Evolutionary conservation across 1,140 invertebrate species (phyloP).

Genomic region (Drosophila takahashii): DNA sequence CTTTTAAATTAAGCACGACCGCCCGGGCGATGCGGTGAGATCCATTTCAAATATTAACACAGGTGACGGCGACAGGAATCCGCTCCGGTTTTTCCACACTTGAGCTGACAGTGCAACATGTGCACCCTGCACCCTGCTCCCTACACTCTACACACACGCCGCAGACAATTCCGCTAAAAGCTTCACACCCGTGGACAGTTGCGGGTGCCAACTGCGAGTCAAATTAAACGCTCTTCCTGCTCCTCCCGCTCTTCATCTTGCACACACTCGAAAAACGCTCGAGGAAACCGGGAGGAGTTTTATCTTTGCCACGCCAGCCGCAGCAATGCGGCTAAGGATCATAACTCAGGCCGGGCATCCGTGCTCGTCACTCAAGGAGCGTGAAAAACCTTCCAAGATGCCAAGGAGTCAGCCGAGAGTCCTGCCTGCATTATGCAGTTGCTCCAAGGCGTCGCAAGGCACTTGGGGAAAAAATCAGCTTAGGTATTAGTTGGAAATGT

Average conservation of each 20-base stretch:
- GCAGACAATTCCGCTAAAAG: slow-evolving; percentile 78
- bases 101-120: slow-evolving; percentile 78
- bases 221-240: slow-evolving; percentile 66
- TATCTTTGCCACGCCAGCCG: slow-evolving; percentile 58
- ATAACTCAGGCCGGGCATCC: slow-evolving; percentile 68
- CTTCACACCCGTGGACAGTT: slow-evolving; percentile 61
- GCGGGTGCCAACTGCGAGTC: slow-evolving; percentile 44
- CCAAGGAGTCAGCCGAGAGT: slow-evolving; percentile 49
- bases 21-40: slow-evolving; percentile 32
- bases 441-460: slow-evolving; percentile 35
- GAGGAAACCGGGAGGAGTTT: slow-evolving; percentile 42
- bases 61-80: slow-evolving; percentile 43
- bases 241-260: slow-evolving; percentile 10
- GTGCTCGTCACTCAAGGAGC: slow-evolving; percentile 67
- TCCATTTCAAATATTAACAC: slow-evolving; percentile 78
- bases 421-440: slow-evolving; percentile 65
- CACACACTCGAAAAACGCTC: slow-evolving; percentile 50
- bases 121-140: slow-evolving; percentile 33
- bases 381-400: slow-evolving; percentile 74
- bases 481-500: neutral
- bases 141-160: no score
- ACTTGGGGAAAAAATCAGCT: slow-evolving; percentile 6
- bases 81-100: slow-evolving; percentile 39
- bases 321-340: slow-evolving; percentile 72
- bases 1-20: slow-evolving; percentile 55